Percentiles rank a stretch among this genome's conserved stretches.
These are phyloP conservation scores for Odontomachus brunneus DNA, from an alignment of 1,140 invertebrate genomes.

Conservation along the genomic window DNA sequence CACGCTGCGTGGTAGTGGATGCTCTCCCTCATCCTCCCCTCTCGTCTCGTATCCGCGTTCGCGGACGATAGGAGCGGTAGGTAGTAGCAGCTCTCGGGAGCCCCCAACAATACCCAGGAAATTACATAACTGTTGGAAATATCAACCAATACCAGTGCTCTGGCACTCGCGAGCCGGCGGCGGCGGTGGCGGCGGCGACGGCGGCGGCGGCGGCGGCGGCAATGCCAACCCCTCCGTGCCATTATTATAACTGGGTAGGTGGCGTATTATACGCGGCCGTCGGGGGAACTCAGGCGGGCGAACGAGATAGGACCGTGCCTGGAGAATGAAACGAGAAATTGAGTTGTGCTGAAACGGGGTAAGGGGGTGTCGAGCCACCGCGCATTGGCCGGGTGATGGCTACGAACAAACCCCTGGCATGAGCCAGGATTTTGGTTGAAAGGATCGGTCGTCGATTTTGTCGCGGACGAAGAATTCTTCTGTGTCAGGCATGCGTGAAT, in stretches of 20 bases:
- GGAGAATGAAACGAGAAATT: conserved; percentile 85
- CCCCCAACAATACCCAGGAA: conserved; percentile 85
- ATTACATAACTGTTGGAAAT: conserved; percentile 86
- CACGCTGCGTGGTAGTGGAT: conserved; percentile 43
- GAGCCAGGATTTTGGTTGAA: conserved; percentile 61
- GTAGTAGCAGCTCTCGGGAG: conserved; percentile 70
- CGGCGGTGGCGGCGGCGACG: conserved; percentile 15
- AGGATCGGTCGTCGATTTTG: too few relatives aligned
- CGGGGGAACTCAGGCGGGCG: conserved; percentile 84
- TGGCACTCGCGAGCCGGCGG: conserved; percentile 70
- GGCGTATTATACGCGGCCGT: conserved; percentile 84
- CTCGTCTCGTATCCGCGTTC: conserved; percentile 75
- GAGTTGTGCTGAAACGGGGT: conserved; percentile 81
- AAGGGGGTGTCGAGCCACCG: conserved; percentile 60
- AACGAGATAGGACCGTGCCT: conserved; percentile 84
- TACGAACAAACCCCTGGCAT: conserved; percentile 38
- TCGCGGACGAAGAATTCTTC: too few relatives aligned
- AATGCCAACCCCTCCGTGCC: conserved; percentile 76
- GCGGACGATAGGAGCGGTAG: conserved; percentile 81
- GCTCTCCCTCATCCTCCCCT: conserved; percentile 14
- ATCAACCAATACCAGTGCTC: conserved; percentile 84
- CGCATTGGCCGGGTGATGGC: conserved; percentile 63
- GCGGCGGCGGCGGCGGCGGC: conserved; percentile 54
- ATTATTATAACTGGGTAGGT: conserved; percentile 84
- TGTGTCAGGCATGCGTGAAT: too few relatives aligned